These are phyloP conservation scores for Prostheceraeus crozeri DNA, from an alignment of 2,888 invertebrate species.

Conservation along the genomic window DNA sequence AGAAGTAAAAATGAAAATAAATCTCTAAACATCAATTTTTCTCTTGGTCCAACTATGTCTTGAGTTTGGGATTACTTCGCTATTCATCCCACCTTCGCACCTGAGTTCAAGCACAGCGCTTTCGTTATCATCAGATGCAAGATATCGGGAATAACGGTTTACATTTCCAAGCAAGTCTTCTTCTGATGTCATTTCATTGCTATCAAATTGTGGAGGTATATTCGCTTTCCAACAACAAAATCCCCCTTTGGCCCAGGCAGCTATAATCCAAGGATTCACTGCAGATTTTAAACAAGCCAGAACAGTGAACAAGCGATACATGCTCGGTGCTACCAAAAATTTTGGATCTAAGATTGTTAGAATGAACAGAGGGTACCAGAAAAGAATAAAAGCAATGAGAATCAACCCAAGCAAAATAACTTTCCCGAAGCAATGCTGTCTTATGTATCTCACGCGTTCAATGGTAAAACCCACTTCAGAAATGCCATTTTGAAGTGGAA, in stretches of 20 bases:
- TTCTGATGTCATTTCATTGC: slow-evolving; percentile 24
- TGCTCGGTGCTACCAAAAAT: slow-evolving; percentile 45
- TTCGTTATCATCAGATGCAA: slow-evolving; percentile 15
- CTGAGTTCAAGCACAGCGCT: too few species aligned
- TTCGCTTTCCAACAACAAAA: slow-evolving; percentile 27
- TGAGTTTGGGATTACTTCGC: too few species aligned
- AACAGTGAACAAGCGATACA: slow-evolving; percentile 54
- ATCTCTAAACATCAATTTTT: too few species aligned
- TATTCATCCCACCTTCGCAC: too few species aligned
- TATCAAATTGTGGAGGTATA: background rate
- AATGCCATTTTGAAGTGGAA: slow-evolving; percentile 40
- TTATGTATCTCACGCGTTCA: too few species aligned
- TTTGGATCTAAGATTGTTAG: slow-evolving; percentile 64
- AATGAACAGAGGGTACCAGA: slow-evolving; percentile 82
- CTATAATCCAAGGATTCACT: slow-evolving; percentile 50
- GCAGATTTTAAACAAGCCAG: slow-evolving; percentile 53
- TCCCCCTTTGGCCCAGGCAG: slow-evolving; percentile 31
- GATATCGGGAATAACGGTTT: slow-evolving; percentile 24
- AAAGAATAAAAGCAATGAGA: slow-evolving; percentile 65
- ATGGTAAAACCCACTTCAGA: too few species aligned
- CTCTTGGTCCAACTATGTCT: too few species aligned
- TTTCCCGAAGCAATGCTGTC: slow-evolving; percentile 39
- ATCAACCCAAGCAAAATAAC: slow-evolving; percentile 43
- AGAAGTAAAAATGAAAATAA: too few species aligned
- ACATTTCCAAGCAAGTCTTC: slow-evolving; percentile 4